Conservation (phyloP, 2,797 vertebrate species). For the Lagodon rhomboides region DNA sequence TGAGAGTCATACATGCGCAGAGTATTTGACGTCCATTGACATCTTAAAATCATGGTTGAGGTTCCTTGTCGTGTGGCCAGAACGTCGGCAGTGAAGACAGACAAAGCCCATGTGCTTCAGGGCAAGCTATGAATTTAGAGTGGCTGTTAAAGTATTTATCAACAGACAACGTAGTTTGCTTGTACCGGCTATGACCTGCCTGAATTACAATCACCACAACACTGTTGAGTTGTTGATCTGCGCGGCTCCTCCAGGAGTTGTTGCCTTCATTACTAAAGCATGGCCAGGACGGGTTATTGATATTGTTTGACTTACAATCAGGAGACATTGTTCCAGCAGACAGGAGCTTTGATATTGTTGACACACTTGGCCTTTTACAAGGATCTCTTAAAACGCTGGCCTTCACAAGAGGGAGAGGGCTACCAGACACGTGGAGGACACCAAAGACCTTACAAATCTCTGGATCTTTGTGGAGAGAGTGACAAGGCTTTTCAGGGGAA, state of each 20-base stretch:
- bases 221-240: conserved; percentile 42
- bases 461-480: conserved; percentile 6
- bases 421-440: conserved; percentile 19
- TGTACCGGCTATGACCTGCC: conserved; percentile 35
- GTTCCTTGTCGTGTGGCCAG: background rate
- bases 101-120: conserved; percentile 24
- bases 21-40: conserved; percentile 1
- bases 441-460: conserved; percentile 18
- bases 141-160: conserved; percentile 61
- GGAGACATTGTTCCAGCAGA: conserved; percentile 12
- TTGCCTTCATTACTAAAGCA: conserved; percentile 16
- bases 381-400: conserved; percentile 21
- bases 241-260: conserved; percentile 28
- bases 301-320: conserved; percentile 14
- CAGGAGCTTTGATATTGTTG: conserved; percentile 25
- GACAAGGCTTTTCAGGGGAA: conserved; percentile 1
- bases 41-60: background rate
- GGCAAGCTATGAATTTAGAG: conserved; percentile 41
- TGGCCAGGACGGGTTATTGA: conserved; percentile 12
- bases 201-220: conserved; percentile 45
- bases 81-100: conserved; percentile 14
- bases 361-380: conserved; percentile 41
- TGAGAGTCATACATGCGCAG: background rate
- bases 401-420: conserved; percentile 28
- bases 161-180: conserved; percentile 38